Percentiles rank a stretch among this genome's conserved stretches.
phyloP scores from a whole-genome alignment of 64 coral and sea anemone species.

The Hydrozoanthus tunicans region DNA sequence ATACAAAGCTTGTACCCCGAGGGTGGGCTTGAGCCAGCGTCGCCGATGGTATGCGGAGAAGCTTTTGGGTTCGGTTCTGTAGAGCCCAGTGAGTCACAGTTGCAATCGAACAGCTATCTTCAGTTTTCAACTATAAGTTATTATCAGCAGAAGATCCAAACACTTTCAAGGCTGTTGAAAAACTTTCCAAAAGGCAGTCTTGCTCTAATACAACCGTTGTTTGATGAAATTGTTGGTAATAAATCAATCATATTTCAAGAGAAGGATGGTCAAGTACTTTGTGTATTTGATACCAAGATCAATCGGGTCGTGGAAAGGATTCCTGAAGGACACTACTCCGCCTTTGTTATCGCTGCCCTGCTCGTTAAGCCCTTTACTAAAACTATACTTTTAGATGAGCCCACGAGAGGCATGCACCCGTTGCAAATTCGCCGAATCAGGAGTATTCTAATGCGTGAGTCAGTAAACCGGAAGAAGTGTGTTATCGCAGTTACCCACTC shows the following conservation, averaged over 20 bases:
- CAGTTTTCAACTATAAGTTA: constrained; percentile 57
- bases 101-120: not conserved
- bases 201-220: constrained; percentile 63
- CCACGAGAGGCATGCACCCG: constrained; percentile 92
- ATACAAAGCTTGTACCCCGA: constrained; percentile 1
- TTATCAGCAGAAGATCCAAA: constrained; percentile 72
- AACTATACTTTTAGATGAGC: constrained; percentile 87
- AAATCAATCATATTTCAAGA: constrained; percentile 69
- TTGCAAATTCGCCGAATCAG: constrained; percentile 81
- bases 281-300: constrained; percentile 50
- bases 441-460: constrained; percentile 91
- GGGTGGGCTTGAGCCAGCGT: constrained; percentile 25
- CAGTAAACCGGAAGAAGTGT: constrained; percentile 73
- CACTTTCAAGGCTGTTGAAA: constrained; percentile 50
- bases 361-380: constrained; percentile 61
- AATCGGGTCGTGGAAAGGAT: constrained; percentile 56
- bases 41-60: constrained; percentile 1
- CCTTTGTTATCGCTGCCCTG: constrained; percentile 81
- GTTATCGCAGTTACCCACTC: constrained; percentile 80
- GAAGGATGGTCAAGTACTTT: constrained; percentile 5
- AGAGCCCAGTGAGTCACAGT: not conserved
- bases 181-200: constrained; percentile 50
- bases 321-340: constrained; percentile 82
- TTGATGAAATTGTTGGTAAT: constrained; percentile 83
- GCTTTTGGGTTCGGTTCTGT: not conserved